Evolutionary conservation across 2,888 invertebrate genomes (phyloP).

Genomic region (Nomada ferruginata): DNA sequence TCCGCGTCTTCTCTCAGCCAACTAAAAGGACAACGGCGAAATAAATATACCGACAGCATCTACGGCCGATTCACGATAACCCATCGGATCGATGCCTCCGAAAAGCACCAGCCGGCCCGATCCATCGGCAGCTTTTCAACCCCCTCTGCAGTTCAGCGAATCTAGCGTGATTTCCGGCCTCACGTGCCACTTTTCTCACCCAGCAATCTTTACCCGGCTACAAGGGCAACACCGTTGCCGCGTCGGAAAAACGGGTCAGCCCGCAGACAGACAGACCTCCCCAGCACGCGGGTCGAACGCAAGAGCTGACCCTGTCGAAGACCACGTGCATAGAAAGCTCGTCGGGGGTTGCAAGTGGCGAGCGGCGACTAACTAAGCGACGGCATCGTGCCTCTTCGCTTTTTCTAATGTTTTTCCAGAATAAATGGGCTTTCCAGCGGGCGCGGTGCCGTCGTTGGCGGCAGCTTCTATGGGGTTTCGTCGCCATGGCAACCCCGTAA

Average conservation of each 20-base stretch:
- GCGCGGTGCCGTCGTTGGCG: slow-evolving; percentile 70
- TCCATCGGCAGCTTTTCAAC: not conserved
- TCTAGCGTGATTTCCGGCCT: slow-evolving; percentile 76
- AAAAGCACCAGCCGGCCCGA: not conserved
- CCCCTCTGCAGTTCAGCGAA: slow-evolving; percentile 30
- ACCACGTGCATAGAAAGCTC: not conserved
- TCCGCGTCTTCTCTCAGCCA: not conserved
- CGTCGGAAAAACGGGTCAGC: slow-evolving; percentile 12
- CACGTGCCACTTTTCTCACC: slow-evolving; percentile 76
- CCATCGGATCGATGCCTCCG: slow-evolving; percentile 62
- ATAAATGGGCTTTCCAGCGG: slow-evolving; percentile 83
- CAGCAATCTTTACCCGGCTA: slow-evolving; percentile 45
- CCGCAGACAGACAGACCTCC: not conserved
- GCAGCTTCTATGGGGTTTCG: slow-evolving; percentile 82
- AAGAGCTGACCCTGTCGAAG: not conserved
- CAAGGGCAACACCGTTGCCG: slow-evolving; percentile 31
- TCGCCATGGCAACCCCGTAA: slow-evolving; percentile 83
- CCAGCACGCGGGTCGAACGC: not conserved
- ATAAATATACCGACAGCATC: slow-evolving; percentile 9
- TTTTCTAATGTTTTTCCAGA: slow-evolving; percentile 84
- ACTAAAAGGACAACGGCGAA: slow-evolving; percentile 1
- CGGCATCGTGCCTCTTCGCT: slow-evolving; percentile 50
- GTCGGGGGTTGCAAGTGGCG: slow-evolving; percentile 19
- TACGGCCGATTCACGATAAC: slow-evolving; percentile 52
- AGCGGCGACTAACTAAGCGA: slow-evolving; percentile 38